Evolutionary conservation across 2,888 invertebrate genomes (phyloP), one percentile per base, ranked within the genome.

Genomic region (Pollenia amentaria): DNA sequence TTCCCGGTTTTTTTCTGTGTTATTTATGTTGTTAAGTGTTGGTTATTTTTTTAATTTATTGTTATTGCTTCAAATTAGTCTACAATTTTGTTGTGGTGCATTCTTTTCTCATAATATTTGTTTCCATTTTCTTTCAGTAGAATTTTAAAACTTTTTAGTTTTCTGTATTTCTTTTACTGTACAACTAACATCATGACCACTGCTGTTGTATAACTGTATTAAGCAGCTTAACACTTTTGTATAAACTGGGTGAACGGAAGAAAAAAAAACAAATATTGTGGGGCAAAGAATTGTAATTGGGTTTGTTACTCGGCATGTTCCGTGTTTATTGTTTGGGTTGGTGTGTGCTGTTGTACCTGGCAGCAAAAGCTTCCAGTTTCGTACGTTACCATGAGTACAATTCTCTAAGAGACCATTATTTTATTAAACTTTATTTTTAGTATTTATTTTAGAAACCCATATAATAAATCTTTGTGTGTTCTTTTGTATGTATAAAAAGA

Each of bases 31-130:
- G 21, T 48, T 60, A 48, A 67, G 55, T 75, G 73, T 55, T 81
- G 73, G 10, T 48, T 57, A 81, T 82, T 29, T 70, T 82, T 29
- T 70, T 70, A 81, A 86, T 86, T 86, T 81, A 82, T 86, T 82
- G 60, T 86, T 86, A 82, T 82, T 86, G 85, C 75, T 73, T 64
- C 64, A 82, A 73, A 82, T 82, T 82, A 75, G 82, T 82, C 75
- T 75, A 70, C 14, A 55, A 12, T 78, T 69, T 69, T 55, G 44
- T 75, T 53, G 64, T 62, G 48, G 67, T 65, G 16, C 21, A 51
- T 29, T 76, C 18, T 64, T 70, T 64, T 38, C 44, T 9, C 18
- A 4, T 53, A 29, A 29, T 29, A 0, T 29, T 21, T 21, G 48
- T 76, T 80, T 70, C 8, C 10, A 51, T 76, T 48, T 46, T 14